Evolutionary conservation across 2,888 invertebrate species (phyloP).

Genomic region (Drosophila colorata): DNA sequence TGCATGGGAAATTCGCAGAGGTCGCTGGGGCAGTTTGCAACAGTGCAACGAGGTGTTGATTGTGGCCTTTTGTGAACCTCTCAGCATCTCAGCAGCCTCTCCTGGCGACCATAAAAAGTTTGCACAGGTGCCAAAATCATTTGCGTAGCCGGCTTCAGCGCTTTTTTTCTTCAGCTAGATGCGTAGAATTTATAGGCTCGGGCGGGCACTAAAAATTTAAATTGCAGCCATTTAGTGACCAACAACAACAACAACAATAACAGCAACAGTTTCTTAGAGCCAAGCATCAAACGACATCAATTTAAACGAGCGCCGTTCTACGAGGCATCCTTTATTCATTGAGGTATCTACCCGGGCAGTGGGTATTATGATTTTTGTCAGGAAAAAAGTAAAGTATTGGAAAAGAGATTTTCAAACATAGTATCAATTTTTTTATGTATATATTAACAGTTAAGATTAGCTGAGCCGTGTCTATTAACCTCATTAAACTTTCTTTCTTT

Average conservation of each 20-base stretch:
- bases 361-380: neutral
- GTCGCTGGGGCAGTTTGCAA: neutral
- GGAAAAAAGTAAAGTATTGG: neutral
- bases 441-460: no score
- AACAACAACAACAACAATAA: constrained; percentile 13
- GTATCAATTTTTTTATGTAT: neutral
- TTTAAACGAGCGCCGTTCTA: constrained; percentile 68
- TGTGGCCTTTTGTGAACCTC: constrained; percentile 60
- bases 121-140: constrained; percentile 63
- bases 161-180: constrained; percentile 38
- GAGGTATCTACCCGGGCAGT: neutral
- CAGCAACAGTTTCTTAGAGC: constrained; percentile 17
- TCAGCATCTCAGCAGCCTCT: constrained; percentile 36
- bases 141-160: constrained; percentile 21
- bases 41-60: constrained; percentile 64
- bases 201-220: constrained; percentile 74
- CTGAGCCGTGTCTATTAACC: no score
- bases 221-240: constrained; percentile 73
- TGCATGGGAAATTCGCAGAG: neutral
- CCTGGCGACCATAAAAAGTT: constrained; percentile 47
- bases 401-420: neutral
- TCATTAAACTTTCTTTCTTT: no score
- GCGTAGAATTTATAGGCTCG: constrained; percentile 67
- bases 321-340: constrained; percentile 35
- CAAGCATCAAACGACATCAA: constrained; percentile 61